Percentiles rank a stretch among this genome's conserved stretches.
Evolutionary conservation across 2,888 invertebrate species (phyloP).

Genomic region (Rhingia campestris): DNA sequence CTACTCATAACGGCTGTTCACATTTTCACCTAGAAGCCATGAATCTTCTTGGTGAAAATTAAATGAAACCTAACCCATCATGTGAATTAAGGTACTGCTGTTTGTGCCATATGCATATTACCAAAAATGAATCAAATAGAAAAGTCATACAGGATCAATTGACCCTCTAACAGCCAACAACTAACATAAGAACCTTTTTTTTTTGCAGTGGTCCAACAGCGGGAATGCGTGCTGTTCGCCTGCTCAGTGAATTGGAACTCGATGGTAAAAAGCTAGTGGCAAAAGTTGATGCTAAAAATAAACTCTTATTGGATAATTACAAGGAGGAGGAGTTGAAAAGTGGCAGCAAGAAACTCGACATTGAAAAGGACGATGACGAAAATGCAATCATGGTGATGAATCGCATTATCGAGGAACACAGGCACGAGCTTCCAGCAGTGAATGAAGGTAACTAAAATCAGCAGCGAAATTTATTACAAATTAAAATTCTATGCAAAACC

Average conservation of each 20-base stretch:
- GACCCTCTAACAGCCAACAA: too few species aligned
- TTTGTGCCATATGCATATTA: too few species aligned
- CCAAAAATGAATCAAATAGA: too few species aligned
- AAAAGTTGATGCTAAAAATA: slow-evolving; percentile 98
- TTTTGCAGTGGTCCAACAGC: slow-evolving; percentile 90
- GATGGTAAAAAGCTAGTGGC: slow-evolving; percentile 97
- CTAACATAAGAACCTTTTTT: background rate
- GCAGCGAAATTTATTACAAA: background rate
- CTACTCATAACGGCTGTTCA: too few species aligned
- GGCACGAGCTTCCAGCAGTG: slow-evolving; percentile 77
- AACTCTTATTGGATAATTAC: slow-evolving; percentile 95
- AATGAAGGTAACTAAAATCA: slow-evolving; percentile 65
- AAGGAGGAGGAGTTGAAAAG: slow-evolving; percentile 89
- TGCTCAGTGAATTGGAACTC: slow-evolving; percentile 95
- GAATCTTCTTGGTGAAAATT: too few species aligned
- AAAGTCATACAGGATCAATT: too few species aligned
- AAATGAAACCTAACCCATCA: too few species aligned
- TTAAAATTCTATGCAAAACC: slow-evolving; percentile 49
- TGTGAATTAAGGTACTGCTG: too few species aligned
- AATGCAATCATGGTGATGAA: slow-evolving; percentile 90
- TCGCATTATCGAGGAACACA: slow-evolving; percentile 92
- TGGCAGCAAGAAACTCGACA: slow-evolving; percentile 84
- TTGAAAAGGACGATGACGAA: slow-evolving; percentile 85
- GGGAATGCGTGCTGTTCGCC: slow-evolving; percentile 94
- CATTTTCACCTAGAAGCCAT: too few species aligned